These are phyloP conservation scores for Amphiprion clarkii DNA, from an alignment of 2,797 vertebrate genomes.

Conservation along the genomic window DNA sequence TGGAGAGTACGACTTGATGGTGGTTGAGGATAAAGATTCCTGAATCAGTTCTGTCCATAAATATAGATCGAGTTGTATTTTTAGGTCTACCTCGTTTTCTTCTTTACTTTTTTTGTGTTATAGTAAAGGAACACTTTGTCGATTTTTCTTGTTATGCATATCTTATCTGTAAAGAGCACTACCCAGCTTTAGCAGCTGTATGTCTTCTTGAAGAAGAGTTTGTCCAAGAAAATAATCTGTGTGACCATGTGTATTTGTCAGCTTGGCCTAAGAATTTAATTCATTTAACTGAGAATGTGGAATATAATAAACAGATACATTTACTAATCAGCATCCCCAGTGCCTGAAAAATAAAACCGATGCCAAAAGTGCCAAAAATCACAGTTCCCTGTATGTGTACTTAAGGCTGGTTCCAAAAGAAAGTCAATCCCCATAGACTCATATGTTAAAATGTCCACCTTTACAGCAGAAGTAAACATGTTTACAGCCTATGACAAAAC, in stretches of 20 bases:
- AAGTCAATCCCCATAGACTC: no score
- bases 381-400: no score
- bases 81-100: neutral
- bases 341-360: no score
- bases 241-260: neutral
- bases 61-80: constrained; percentile 2
- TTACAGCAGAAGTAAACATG: no score
- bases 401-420: no score
- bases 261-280: neutral
- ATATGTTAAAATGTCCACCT: no score
- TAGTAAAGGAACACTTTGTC: neutral
- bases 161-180: neutral
- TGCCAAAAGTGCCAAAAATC: no score
- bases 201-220: neutral
- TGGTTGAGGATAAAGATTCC: constrained; percentile 31
- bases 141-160: neutral
- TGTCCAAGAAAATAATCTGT: neutral
- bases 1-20: constrained; percentile 33
- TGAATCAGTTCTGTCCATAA: constrained; percentile 6
- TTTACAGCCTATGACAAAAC: no score
- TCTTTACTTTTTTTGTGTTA: neutral
- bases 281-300: neutral
- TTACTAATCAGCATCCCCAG: no score
- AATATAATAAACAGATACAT: no score
- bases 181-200: neutral